A percentile compares a stretch with the other conserved stretches of the same genome.
These are phyloP conservation scores for Steatocranus sp. DNA, from an alignment of 2,797 vertebrate species.

Conservation along the genomic window DNA sequence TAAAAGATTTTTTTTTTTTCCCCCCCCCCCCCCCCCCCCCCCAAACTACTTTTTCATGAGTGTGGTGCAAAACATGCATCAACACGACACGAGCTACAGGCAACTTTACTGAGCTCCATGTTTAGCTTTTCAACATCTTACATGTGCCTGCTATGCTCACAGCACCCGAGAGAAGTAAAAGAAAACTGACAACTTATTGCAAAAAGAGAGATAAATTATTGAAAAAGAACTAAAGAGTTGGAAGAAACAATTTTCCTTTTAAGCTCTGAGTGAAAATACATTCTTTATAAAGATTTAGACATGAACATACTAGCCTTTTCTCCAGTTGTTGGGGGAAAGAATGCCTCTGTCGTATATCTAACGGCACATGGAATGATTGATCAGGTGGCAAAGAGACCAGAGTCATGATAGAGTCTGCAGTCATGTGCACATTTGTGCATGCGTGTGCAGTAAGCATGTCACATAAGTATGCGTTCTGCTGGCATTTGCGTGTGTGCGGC, in stretches of 20 bases:
- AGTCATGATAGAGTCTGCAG: constrained; percentile 27
- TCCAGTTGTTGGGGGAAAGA: constrained; percentile 52
- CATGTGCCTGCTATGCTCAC: background rate
- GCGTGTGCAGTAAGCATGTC: constrained; percentile 35
- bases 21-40: no score
- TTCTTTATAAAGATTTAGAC: background rate
- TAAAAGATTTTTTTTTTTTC: no score
- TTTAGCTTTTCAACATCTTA: constrained; percentile 1
- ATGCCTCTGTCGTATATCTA: constrained; percentile 39
- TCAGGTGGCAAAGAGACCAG: constrained; percentile 49
- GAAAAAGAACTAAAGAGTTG: background rate
- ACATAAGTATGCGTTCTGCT: background rate
- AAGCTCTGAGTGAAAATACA: background rate
- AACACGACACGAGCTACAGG: constrained; percentile 41
- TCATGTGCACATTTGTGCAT: constrained; percentile 24
- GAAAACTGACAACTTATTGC: background rate
- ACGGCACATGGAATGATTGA: constrained; percentile 53
- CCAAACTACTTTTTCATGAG: constrained; percentile 2
- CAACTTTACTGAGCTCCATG: constrained; percentile 1
- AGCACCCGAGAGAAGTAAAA: background rate
- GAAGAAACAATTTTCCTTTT: background rate
- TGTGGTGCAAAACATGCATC: constrained; percentile 43
- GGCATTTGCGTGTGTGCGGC: constrained; percentile 3
- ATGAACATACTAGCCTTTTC: background rate
- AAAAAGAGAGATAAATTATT: background rate